These are phyloP conservation scores for Squalus acanthias DNA, from an alignment of 2,797 vertebrate genomes.

Conservation along the genomic window DNA sequence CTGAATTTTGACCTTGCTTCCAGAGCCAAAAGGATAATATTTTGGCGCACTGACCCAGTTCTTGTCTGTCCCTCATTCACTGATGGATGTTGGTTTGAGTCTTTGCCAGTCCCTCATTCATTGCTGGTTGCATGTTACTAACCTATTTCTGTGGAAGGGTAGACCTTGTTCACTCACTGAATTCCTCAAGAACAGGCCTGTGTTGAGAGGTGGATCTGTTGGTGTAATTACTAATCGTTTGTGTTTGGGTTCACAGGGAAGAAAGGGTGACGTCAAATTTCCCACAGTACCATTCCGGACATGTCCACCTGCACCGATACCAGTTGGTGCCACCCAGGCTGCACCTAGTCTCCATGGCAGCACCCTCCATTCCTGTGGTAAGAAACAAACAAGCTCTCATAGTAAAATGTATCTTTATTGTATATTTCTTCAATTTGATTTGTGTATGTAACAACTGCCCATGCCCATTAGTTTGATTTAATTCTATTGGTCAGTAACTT, in stretches of 20 bases:
- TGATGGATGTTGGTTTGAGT: no score
- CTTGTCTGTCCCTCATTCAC: no score
- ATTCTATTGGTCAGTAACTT: neutral
- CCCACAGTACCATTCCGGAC: conserved; percentile 22
- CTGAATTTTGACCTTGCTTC: neutral
- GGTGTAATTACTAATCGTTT: neutral
- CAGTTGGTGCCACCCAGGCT: conserved; percentile 29
- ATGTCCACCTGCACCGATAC: conserved; percentile 32
- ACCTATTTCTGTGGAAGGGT: neutral
- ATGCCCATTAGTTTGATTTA: neutral
- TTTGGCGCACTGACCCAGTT: neutral
- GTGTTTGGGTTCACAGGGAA: conserved; percentile 23
- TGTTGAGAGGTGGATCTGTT: neutral
- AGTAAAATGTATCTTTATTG: neutral
- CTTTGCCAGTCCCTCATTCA: neutral
- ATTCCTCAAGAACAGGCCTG: neutral
- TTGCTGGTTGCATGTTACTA: neutral
- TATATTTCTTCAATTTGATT: neutral
- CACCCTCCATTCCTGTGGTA: conserved; percentile 33
- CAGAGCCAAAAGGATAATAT: neutral
- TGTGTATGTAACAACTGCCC: neutral
- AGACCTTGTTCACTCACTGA: neutral
- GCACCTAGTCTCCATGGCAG: conserved; percentile 27
- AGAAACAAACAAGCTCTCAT: neutral
- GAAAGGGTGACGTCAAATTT: conserved; percentile 33